Conservation (phyloP, 64 coral and sea anemone genomes). For the Montipora cactus region DNA sequence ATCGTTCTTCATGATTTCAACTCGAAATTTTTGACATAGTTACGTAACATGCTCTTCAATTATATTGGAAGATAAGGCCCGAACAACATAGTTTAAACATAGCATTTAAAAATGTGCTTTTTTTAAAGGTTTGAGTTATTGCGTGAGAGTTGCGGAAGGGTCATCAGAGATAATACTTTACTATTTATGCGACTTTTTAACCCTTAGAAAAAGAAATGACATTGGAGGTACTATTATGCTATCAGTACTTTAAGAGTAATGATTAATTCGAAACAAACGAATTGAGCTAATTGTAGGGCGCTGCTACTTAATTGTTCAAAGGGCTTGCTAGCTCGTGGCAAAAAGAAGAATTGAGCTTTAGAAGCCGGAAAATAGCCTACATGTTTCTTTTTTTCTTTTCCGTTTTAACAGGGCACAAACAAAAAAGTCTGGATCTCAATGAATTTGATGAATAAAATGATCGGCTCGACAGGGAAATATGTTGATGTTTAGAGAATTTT, state of each 20-base stretch:
- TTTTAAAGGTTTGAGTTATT: neutral
- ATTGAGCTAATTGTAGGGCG: neutral
- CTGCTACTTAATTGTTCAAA: neutral
- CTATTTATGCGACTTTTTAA: neutral
- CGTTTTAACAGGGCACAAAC: conserved; percentile 8
- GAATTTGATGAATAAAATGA: neutral
- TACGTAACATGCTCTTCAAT: too few relatives aligned
- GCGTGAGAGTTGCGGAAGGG: neutral
- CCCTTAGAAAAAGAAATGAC: neutral
- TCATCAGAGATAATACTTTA: neutral
- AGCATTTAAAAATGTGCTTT: too few relatives aligned
- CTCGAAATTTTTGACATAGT: neutral
- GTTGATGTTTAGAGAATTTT: neutral
- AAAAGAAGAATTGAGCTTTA: neutral
- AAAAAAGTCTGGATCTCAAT: neutral
- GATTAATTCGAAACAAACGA: neutral
- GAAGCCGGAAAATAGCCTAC: neutral
- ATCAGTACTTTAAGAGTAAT: neutral
- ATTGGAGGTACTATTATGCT: neutral
- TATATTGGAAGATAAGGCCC: too few relatives aligned
- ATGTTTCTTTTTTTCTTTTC: neutral
- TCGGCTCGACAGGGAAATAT: neutral
- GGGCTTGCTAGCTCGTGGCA: neutral
- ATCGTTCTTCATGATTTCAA: neutral
- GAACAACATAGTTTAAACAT: too few relatives aligned